These are phyloP conservation scores for Strix occidentalis DNA, from an alignment of 2,797 vertebrate genomes.

Conservation along the genomic window DNA sequence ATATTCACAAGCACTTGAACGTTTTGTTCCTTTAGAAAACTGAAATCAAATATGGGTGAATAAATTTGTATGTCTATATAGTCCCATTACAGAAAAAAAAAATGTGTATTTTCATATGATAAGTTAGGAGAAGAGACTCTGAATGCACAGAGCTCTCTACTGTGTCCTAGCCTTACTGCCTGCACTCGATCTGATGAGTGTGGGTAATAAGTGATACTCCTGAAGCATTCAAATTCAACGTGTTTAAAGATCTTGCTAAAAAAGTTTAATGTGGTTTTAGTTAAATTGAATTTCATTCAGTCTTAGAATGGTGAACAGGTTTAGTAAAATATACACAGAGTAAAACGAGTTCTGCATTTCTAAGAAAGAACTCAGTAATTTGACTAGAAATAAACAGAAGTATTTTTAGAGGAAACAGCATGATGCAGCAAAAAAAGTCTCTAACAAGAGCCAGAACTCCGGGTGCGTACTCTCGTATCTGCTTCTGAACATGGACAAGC, in stretches of 20 bases:
- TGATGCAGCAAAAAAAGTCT: neutral
- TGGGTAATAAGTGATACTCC: neutral
- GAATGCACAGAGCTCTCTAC: neutral
- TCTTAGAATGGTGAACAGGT: neutral
- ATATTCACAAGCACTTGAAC: neutral
- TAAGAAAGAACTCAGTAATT: neutral
- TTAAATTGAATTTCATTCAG: neutral
- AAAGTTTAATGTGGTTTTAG: neutral
- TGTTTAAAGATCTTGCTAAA: neutral
- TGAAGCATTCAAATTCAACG: neutral
- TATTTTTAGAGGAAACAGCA: neutral
- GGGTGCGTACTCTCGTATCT: neutral
- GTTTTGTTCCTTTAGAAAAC: neutral
- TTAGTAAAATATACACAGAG: neutral
- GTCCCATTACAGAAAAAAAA: neutral
- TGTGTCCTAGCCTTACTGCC: neutral
- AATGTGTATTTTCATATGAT: fast-evolving
- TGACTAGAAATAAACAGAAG: neutral
- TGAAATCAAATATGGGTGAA: neutral
- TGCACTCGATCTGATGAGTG: neutral
- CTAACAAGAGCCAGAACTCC: neutral
- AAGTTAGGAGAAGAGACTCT: neutral
- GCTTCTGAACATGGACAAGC: neutral
- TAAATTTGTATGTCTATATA: neutral
- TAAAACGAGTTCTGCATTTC: neutral